Evolutionary conservation across 2,888 invertebrate genomes (phyloP).

Genomic region (Rhynchonema sp.): DNA sequence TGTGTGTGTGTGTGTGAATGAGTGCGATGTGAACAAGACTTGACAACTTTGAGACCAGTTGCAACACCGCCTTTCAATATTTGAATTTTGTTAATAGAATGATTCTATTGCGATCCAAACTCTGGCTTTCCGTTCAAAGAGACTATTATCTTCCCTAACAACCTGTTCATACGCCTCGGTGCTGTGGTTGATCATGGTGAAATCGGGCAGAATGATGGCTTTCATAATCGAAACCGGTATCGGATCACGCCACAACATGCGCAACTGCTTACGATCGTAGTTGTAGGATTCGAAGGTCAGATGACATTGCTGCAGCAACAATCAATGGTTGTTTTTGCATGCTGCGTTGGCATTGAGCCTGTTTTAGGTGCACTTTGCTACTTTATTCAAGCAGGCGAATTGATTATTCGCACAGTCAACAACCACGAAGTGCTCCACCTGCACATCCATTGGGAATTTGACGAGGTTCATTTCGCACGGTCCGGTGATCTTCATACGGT

Average conservation of each 20-base stretch:
- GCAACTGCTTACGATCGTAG: conserved; percentile 26
- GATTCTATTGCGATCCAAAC: neutral
- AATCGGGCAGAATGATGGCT: conserved; percentile 24
- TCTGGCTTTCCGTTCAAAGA: too few species aligned
- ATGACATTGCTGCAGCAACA: too few species aligned
- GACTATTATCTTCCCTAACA: too few species aligned
- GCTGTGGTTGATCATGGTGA: conserved; percentile 19
- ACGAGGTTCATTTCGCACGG: conserved; percentile 25
- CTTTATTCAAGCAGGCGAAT: too few species aligned
- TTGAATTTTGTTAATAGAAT: too few species aligned
- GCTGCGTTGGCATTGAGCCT: conserved; percentile 11
- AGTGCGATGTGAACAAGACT: too few species aligned
- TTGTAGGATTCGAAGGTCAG: conserved; percentile 26
- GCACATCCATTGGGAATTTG: conserved; percentile 5
- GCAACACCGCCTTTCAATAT: too few species aligned
- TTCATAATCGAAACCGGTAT: conserved; percentile 21
- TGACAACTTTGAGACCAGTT: too few species aligned
- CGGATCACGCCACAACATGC: conserved; percentile 25
- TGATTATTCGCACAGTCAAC: too few species aligned
- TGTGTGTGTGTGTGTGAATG: too few species aligned
- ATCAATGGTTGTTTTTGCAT: conserved; percentile 23
- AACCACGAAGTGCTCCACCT: neutral
- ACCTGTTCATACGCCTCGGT: conserved; percentile 13
- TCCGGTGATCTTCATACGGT: conserved; percentile 24
- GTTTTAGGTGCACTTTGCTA: too few species aligned